Conservation (phyloP, 2,113 vertebrate genomes). For the Corythaeola cristata region DNA sequence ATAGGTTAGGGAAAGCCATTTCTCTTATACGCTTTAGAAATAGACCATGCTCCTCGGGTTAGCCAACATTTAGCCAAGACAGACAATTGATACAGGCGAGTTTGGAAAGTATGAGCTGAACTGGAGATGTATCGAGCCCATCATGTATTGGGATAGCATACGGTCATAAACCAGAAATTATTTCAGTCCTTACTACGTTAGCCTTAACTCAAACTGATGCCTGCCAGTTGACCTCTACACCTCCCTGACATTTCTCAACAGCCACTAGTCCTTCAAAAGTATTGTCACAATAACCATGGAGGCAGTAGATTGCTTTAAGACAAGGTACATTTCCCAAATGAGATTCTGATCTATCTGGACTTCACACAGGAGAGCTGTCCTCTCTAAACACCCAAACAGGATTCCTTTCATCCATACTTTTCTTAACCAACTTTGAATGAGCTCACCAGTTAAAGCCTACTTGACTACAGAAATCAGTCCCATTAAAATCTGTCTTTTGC, state of each 20-base stretch:
- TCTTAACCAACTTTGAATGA: not conserved
- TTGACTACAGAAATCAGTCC: not conserved
- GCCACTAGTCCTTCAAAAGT: not conserved
- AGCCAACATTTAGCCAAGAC: not conserved
- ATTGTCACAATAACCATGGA: not conserved
- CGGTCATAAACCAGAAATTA: not conserved
- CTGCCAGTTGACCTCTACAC: not conserved
- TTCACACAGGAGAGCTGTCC: not conserved
- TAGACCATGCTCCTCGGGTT: not conserved
- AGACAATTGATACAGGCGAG: not conserved
- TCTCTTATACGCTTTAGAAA: not conserved
- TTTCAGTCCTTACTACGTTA: not conserved
- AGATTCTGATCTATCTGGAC: not conserved
- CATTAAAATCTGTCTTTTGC: not conserved
- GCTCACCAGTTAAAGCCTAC: not conserved
- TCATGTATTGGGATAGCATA: not conserved
- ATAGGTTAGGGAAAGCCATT: not conserved
- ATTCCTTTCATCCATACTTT: not conserved
- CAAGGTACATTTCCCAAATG: not conserved
- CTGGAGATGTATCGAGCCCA: not conserved
- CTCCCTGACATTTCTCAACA: not conserved
- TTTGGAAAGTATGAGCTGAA: not conserved
- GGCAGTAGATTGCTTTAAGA: not conserved
- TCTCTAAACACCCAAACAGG: not conserved
- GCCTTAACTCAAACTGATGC: not conserved